Evolutionary conservation across 2,888 invertebrate species (phyloP), one percentile per base, ranked within the genome.

Genomic region (Mythimna lalbum): DNA sequence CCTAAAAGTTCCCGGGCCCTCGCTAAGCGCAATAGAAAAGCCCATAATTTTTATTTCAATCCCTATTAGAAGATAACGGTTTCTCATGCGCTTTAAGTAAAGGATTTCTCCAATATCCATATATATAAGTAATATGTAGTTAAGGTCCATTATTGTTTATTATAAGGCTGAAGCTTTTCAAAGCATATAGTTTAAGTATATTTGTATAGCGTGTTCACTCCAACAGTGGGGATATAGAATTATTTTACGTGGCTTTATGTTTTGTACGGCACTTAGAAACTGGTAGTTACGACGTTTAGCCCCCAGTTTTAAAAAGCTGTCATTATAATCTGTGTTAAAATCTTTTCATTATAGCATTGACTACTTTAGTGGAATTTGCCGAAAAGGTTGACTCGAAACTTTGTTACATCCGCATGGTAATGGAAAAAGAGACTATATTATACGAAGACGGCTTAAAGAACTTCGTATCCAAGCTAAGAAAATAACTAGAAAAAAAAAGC

Each of bases 161-260:
- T 86, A 90, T 93, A 93, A 93, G 93, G 92, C 93, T 93, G 93
- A 92, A 73, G 88, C 88, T 89, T 88, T 78, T 85, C 80, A 80
- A 88, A 89, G 88, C 87, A 85, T 73, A 63, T 89, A 90, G 86
- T 71, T 65, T 89, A 90, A 90, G 88, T 83, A 71, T 80, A 77
- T 76, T 76, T 60, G 63, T 80, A 80, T 73, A 73, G 63, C 31
- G 69, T 77, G 61, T 71, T 65, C 64, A 70, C 65, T 50, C 68
- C 27, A 43, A 4, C 10, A 12, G 61, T 80, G 73, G 78, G 53
- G 64, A 17, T 81, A 61, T 78, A 63, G 61, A 69, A 73, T 63
- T 83, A 77, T 73, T 73, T 66, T 74, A 64, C 17, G 5, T 36
- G 14, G 10, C 43, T 62, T 61, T 12, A 31, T 43, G 6, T 17